Base-by-base conservation (phyloP, 53 echinoderm and acorn worm genomes). In the Stichopus horrens region DNA sequence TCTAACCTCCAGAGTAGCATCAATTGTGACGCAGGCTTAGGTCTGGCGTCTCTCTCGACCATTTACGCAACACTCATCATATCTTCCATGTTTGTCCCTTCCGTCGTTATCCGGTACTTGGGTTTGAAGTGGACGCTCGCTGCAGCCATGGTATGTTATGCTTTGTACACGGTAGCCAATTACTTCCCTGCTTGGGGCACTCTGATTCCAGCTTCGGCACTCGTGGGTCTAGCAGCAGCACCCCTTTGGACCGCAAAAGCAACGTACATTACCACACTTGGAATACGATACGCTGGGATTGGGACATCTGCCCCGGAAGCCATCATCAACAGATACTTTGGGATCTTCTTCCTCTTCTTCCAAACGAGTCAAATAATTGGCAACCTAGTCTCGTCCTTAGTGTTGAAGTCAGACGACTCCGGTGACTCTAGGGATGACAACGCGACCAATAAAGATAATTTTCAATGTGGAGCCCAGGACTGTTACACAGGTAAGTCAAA, bases 1-100 rank as follows among this genome's bases (percentile, higher is more conserved):
- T 95, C 95, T 7, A 98, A 96, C 82, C 98, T 98, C 5, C 98
- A 98, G 63, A 98, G 98, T 75, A 96, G 95, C 80, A 94, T 98
- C 68, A 98, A 98, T 86, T 98, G 98, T 85, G 96, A 94, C 66
- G 94, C 88, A 1, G 98, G 98, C 4, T 90, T 98, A 4, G 98
- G 98, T 5, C 77, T 98, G 55, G 98, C 95, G 2, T 98, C 95
- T 2, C 85, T 98, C 19, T 88, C 91, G 77, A 94, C 91, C 77
- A 94, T 98, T 79, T 98, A 98, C 57, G 98, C 73, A 5, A 93
- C 95, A 0, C 76, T 98, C 11, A 92, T 98, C 0, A 57, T 98
- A 10, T 98, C 81, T 76, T 89, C 89, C 23, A 89, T 94, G 90
- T 90, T 94, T 37, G 57, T 92, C 8, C 92, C 94, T 9, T 89